A percentile compares a stretch with the other conserved stretches of the same genome.
Conservation (phyloP, 92 coral and sea anemone genomes). For the Micromussa lordhowensis region DNA sequence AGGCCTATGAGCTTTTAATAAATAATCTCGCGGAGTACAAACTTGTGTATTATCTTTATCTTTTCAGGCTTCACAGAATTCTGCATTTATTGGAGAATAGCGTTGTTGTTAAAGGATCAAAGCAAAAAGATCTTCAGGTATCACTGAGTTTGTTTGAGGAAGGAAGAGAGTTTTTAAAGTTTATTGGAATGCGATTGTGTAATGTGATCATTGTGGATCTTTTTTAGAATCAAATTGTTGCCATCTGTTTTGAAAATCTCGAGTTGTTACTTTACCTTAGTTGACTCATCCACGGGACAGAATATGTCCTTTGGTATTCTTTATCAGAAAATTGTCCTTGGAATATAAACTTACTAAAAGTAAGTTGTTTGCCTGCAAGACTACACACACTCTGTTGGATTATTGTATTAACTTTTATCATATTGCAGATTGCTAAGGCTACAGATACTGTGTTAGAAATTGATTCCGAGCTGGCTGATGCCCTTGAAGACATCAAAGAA, state of each 20-base stretch:
- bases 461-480: constrained; percentile 61
- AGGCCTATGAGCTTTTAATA: not conserved
- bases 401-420: not conserved
- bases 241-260: no score
- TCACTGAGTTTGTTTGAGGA: not conserved
- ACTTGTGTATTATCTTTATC: not conserved
- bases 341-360: no score
- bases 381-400: no score
- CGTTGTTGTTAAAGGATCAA: constrained; percentile 83
- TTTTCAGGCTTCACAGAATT: constrained; percentile 59
- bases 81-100: constrained; percentile 69
- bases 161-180: not conserved
- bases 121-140: constrained; percentile 76
- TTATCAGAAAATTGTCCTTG: no score
- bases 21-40: not conserved
- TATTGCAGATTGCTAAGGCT: constrained; percentile 58
- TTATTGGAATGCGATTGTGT: no score
- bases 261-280: no score
- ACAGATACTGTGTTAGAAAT: constrained; percentile 42
- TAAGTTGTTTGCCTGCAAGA: no score
- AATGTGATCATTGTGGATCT: not conserved
- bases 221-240: no score
- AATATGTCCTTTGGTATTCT: no score
- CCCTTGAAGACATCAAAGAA: constrained; percentile 52
- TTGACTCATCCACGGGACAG: not conserved